These are phyloP conservation scores for Drosophila lowei DNA, from an alignment of 1,140 invertebrate genomes.

Conservation along the genomic window DNA sequence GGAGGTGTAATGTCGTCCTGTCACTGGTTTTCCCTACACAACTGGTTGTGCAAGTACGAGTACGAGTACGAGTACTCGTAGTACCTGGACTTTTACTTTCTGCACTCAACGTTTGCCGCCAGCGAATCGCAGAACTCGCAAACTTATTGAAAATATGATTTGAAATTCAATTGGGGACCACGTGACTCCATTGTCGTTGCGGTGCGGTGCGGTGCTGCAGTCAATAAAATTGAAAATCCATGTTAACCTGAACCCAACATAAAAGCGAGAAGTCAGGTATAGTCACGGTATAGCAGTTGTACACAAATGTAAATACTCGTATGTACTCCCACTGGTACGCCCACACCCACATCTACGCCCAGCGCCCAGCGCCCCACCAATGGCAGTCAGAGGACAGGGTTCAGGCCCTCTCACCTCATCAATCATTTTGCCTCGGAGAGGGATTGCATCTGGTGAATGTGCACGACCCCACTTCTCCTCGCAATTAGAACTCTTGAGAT, in stretches of 20 bases:
- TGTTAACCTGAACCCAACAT: constrained; percentile 16
- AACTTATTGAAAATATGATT: constrained; percentile 53
- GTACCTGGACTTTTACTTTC: constrained; percentile 36
- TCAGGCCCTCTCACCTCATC: constrained; percentile 15
- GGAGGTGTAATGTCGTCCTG: not conserved
- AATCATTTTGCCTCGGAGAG: constrained; percentile 31
- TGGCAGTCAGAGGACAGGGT: constrained; percentile 21
- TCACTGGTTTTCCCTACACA: constrained; percentile 33
- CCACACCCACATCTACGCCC: too few species aligned
- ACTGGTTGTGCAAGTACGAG: constrained; percentile 9
- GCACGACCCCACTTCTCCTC: constrained; percentile 7
- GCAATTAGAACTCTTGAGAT: constrained; percentile 39
- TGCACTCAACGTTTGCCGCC: constrained; percentile 15
- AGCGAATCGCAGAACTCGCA: constrained; percentile 14
- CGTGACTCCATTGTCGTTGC: constrained; percentile 13
- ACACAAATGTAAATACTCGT: constrained; percentile 25
- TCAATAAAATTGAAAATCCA: constrained; percentile 31
- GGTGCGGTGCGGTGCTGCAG: constrained; percentile 4
- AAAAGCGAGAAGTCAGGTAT: constrained; percentile 6
- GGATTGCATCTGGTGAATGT: constrained; percentile 44
- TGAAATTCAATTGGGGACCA: constrained; percentile 48
- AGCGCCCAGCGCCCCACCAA: not conserved
- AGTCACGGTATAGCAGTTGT: constrained; percentile 5
- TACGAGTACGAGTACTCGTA: constrained; percentile 9
- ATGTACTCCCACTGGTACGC: not conserved